Conservation (phyloP, 2,797 vertebrate genomes). For the Myotis vivesi region DNA sequence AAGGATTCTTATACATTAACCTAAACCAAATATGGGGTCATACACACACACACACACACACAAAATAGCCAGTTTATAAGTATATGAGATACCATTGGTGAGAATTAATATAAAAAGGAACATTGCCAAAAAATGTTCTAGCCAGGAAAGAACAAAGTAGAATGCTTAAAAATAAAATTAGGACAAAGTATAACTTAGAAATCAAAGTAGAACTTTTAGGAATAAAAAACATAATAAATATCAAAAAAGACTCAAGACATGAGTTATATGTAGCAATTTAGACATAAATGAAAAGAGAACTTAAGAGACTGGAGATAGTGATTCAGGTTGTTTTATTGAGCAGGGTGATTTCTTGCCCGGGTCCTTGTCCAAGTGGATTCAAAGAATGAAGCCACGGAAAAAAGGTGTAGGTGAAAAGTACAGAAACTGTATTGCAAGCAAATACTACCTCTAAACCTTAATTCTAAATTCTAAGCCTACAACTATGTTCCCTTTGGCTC, state of each 20-base stretch:
- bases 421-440: too few species aligned
- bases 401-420: too few species aligned
- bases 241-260: neutral
- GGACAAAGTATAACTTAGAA: neutral
- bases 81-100: neutral
- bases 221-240: neutral
- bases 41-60: too few species aligned
- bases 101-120: neutral
- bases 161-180: neutral
- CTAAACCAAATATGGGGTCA: neutral
- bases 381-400: too few species aligned
- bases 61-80: neutral
- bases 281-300: neutral
- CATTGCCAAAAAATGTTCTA: neutral
- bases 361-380: too few species aligned
- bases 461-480: too few species aligned
- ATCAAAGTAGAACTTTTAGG: neutral
- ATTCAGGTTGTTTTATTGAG: too few species aligned
- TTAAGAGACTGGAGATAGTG: neutral
- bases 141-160: neutral
- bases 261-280: neutral
- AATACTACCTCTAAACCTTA: too few species aligned
- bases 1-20: neutral
- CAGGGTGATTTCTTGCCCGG: too few species aligned
- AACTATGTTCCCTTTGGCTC: too few species aligned